phyloP scores from a whole-genome alignment of 2,888 invertebrate genomes.

The Meta bourneti region DNA sequence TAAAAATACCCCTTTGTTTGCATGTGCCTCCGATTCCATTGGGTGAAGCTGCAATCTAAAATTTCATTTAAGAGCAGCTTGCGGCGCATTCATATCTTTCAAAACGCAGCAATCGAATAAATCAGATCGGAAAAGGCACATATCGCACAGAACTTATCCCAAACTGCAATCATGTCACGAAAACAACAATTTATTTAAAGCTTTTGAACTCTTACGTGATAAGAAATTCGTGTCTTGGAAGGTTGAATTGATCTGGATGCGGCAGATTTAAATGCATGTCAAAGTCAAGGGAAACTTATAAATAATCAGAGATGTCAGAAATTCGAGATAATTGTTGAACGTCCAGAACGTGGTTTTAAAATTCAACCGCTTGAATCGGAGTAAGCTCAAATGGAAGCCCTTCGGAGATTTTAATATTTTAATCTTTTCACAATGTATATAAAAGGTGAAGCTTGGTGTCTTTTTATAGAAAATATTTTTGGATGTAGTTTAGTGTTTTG shows the following conservation, averaged over 20 bases:
- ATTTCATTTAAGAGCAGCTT: not conserved
- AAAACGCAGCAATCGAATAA: not conserved
- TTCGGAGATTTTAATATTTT: no score
- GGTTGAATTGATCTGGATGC: not conserved
- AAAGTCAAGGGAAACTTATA: not conserved
- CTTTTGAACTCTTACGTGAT: constrained; percentile 13
- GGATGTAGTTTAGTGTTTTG: no score
- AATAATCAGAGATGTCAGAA: not conserved
- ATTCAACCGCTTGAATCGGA: not conserved
- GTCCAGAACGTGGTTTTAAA: not conserved
- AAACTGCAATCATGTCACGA: not conserved
- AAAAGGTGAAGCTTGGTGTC: no score
- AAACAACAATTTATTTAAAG: not conserved
- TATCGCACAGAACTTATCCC: constrained; percentile 2
- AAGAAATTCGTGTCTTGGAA: not conserved
- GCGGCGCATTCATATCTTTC: not conserved
- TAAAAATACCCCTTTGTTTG: no score
- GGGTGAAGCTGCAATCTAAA: constrained; percentile 1
- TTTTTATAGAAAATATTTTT: no score
- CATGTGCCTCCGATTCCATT: no score
- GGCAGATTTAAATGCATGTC: not conserved
- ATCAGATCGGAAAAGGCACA: not conserved
- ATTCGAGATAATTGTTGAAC: not conserved
- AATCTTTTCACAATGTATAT: no score
- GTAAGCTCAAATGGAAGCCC: no score